Percentiles rank a stretch among this genome's conserved stretches.
Conservation (phyloP, 2,113 vertebrate species). For the Zosterops lateralis region DNA sequence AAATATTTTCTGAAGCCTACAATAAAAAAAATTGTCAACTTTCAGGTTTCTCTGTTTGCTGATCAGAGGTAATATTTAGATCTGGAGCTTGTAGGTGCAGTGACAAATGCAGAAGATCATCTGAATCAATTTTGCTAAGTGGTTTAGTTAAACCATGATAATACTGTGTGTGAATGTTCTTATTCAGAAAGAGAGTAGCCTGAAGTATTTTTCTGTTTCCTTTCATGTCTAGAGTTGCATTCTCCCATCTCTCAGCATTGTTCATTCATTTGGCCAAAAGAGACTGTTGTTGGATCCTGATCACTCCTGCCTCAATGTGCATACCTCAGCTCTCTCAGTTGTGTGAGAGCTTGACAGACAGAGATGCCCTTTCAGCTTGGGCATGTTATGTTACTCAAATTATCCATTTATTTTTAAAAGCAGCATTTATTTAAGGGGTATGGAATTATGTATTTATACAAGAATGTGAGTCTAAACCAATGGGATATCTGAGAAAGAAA, state of each 20-base stretch:
- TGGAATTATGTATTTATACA: neutral
- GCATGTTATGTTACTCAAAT: neutral
- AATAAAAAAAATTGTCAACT: neutral
- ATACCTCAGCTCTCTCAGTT: neutral
- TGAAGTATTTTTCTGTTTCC: neutral
- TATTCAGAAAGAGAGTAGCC: neutral
- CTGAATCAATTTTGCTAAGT: neutral
- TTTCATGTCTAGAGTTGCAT: neutral
- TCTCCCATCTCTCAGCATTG: neutral
- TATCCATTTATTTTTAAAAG: neutral
- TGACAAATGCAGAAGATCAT: neutral
- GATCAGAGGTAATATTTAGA: neutral
- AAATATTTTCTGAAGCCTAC: neutral
- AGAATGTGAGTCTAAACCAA: neutral
- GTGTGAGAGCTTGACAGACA: neutral
- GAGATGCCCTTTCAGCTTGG: neutral
- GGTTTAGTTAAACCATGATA: neutral
- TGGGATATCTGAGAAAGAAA: neutral
- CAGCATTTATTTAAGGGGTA: neutral
- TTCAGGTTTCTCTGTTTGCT: neutral
- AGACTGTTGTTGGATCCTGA: neutral
- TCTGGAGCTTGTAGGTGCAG: neutral
- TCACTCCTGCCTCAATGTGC: neutral
- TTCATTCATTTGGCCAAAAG: neutral
- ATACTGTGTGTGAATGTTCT: neutral